phyloP scores from a whole-genome alignment of 2,113 vertebrate genomes.

The Dasyurus viverrinus region DNA sequence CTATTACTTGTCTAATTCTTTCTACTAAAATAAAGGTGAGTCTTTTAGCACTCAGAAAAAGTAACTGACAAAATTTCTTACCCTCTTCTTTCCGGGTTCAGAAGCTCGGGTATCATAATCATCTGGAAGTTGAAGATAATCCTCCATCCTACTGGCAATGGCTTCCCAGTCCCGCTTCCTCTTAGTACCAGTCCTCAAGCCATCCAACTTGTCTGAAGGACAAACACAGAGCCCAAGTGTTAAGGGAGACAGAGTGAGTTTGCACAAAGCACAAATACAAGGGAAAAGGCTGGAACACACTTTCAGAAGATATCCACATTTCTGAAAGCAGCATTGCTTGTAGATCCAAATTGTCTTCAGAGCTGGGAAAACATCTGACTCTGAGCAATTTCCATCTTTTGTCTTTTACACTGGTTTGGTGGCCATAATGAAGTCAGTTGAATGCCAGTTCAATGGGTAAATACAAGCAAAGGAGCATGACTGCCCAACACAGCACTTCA shows the following conservation, averaged over 20 bases:
- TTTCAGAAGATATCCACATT: slow-evolving; percentile 68
- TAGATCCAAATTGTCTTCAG: slow-evolving; percentile 77
- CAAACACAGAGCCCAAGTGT: slow-evolving; percentile 85
- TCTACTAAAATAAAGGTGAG: background rate
- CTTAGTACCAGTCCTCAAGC: slow-evolving; percentile 93
- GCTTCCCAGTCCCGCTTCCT: slow-evolving; percentile 94
- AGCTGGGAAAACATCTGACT: slow-evolving; percentile 67
- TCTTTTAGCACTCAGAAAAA: background rate
- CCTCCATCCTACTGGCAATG: slow-evolving; percentile 92
- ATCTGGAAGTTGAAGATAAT: slow-evolving; percentile 98
- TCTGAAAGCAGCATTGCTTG: slow-evolving; percentile 68
- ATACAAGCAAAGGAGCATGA: slow-evolving; percentile 61
- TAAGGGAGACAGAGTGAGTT: slow-evolving; percentile 75
- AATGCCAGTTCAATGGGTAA: slow-evolving; percentile 1
- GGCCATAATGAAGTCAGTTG: slow-evolving; percentile 35
- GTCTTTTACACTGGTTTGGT: slow-evolving; percentile 63
- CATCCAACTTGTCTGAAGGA: slow-evolving; percentile 96
- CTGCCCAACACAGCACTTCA: slow-evolving; percentile 25
- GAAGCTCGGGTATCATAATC: slow-evolving; percentile 97
- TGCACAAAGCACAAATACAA: slow-evolving; percentile 73
- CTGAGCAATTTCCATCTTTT: slow-evolving; percentile 75
- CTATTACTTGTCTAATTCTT: slow-evolving; percentile 12
- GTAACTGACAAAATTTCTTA: slow-evolving; percentile 71
- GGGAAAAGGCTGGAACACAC: slow-evolving; percentile 69
- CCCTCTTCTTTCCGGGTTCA: slow-evolving; percentile 98